phyloP scores from a whole-genome alignment of 2,888 invertebrate species.

The Harpagoxenus sublaevis region DNA sequence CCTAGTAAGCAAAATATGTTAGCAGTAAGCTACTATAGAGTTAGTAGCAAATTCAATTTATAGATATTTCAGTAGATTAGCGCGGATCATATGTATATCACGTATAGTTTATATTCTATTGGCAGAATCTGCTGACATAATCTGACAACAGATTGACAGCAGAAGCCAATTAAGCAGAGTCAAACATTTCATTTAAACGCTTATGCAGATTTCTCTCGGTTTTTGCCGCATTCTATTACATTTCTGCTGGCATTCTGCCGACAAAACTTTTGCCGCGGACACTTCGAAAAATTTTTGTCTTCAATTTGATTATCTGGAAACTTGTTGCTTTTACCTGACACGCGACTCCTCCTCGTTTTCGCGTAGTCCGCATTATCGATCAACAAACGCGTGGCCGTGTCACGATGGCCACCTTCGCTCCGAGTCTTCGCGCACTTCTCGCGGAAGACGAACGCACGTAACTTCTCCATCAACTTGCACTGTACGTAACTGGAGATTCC shows the following conservation, averaged over 20 bases:
- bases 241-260: no score
- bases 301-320: neutral
- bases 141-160: neutral
- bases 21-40: neutral
- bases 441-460: neutral
- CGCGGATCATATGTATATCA: neutral
- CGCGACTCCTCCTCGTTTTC: neutral
- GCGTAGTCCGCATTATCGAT: neutral
- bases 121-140: neutral
- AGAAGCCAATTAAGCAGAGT: neutral
- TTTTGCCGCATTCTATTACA: neutral
- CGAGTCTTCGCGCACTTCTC: neutral
- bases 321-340: constrained; percentile 19
- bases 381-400: neutral
- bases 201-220: neutral
- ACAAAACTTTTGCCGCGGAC: neutral
- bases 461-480: neutral
- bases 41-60: neutral
- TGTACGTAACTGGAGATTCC: neutral
- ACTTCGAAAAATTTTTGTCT: neutral
- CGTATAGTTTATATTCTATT: neutral
- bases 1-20: neutral
- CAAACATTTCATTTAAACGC: neutral
- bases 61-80: constrained; percentile 1
- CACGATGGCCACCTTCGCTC: neutral